A percentile compares a stretch with the other conserved stretches of the same genome.
Conservation (phyloP, 2,113 vertebrate species). For the Oncorhynchus kisutch region DNA sequence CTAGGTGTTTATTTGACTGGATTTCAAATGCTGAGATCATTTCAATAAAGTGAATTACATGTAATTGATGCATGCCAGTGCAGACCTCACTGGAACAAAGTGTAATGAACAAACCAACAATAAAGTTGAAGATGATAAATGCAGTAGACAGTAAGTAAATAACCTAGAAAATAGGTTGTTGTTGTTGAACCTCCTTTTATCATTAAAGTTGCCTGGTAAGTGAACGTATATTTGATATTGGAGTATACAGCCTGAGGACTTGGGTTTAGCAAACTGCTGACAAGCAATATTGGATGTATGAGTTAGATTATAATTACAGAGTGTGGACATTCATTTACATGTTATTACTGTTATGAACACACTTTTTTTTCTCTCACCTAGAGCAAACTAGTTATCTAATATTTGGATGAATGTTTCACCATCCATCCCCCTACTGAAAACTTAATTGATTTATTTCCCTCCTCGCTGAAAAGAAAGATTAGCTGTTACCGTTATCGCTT, state of each 20-base stretch:
- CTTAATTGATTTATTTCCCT: neutral
- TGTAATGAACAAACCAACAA: neutral
- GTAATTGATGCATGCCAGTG: constrained; percentile 1
- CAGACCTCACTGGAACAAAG: neutral
- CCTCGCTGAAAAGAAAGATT: neutral
- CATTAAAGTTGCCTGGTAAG: neutral
- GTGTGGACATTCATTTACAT: neutral
- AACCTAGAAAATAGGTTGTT: neutral
- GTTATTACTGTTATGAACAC: constrained; percentile 31
- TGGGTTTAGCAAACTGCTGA: neutral
- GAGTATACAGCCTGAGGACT: neutral
- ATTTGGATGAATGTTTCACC: constrained; percentile 49
- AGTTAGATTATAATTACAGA: neutral
- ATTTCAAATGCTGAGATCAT: neutral
- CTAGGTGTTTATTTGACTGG: constrained; percentile 34
- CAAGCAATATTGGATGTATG: neutral
- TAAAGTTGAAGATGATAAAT: neutral
- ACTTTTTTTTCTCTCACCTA: constrained; percentile 12
- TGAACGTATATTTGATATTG: neutral
- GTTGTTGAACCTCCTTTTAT: neutral
- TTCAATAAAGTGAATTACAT: constrained; percentile 7
- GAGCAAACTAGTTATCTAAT: constrained; percentile 37
- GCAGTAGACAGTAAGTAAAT: neutral
- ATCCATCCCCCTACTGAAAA: constrained; percentile 23
- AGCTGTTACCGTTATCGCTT: too few species aligned